phyloP scores from a whole-genome alignment of 2,888 invertebrate species.

The Megalurothrips usitatus region DNA sequence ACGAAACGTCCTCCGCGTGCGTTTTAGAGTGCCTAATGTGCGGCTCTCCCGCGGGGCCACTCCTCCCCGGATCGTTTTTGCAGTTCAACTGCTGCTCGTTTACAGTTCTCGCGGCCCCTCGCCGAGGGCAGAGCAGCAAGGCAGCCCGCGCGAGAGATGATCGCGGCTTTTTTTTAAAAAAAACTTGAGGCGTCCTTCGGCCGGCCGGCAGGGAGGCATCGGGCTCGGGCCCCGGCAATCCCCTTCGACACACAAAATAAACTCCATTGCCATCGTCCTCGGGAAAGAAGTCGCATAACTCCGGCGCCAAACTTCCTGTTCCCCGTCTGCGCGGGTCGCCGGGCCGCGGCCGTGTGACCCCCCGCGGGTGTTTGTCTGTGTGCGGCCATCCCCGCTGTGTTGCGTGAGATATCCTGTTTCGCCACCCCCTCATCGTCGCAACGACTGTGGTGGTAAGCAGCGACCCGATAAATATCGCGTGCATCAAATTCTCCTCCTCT shows the following conservation, averaged over 20 bases:
- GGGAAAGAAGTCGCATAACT: not conserved
- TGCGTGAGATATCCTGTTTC: not conserved
- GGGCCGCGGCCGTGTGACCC: not conserved
- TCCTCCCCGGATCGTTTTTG: no score
- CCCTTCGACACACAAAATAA: not conserved
- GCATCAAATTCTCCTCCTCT: no score
- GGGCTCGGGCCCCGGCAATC: not conserved
- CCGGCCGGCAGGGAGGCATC: not conserved
- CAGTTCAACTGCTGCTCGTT: not conserved
- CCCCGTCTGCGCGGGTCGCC: not conserved
- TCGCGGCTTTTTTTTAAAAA: not conserved
- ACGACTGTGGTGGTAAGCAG: not conserved
- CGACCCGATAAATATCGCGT: not conserved
- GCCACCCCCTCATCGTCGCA: not conserved
- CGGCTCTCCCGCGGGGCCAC: not conserved
- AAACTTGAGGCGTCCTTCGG: not conserved
- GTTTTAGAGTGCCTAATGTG: not conserved
- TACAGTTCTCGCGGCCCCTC: not conserved
- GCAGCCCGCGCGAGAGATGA: not conserved
- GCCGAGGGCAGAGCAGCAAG: not conserved
- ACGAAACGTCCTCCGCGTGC: no score
- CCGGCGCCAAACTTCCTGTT: not conserved
- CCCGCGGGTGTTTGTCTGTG: not conserved
- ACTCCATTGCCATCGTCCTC: not conserved
- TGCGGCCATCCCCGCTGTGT: not conserved